Conservation (phyloP, 2,888 invertebrate genomes). For the Epinotia ramella region DNA sequence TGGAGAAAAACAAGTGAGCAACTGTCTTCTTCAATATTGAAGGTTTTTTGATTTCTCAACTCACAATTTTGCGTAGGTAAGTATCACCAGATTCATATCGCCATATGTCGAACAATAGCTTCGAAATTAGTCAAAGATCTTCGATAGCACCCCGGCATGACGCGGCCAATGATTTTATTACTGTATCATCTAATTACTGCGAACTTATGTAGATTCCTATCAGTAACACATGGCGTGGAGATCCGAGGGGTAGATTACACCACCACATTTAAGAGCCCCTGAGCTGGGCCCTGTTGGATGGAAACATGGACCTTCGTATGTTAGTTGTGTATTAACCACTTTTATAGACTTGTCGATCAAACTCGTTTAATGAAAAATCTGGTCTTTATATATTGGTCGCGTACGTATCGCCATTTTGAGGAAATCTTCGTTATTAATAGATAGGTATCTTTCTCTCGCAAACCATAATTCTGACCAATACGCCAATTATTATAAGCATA, state of each 20-base stretch:
- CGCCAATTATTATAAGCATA: not conserved
- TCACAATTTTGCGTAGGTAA: conserved; percentile 3
- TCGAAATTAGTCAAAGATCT: conserved; percentile 49
- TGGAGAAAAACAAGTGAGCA: not conserved
- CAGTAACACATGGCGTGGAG: conserved; percentile 68
- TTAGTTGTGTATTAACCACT: conserved; percentile 17
- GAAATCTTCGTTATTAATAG: not conserved
- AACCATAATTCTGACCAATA: not conserved
- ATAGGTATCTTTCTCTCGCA: not conserved
- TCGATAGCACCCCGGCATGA: conserved; percentile 62
- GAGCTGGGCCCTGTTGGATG: not conserved
- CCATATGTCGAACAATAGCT: conserved; percentile 47
- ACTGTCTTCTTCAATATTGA: no score
- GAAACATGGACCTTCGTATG: conserved; percentile 23
- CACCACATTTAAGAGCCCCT: conserved; percentile 48
- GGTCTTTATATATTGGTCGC: conserved; percentile 3
- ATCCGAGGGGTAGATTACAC: conserved; percentile 64
- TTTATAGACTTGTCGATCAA: conserved; percentile 15
- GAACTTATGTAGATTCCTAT: conserved; percentile 68
- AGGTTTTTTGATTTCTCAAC: conserved; percentile 1
- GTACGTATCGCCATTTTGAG: not conserved
- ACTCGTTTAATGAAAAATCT: not conserved
- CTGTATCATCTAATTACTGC: conserved; percentile 78
- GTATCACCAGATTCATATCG: conserved; percentile 16
- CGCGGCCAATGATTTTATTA: conserved; percentile 76